Base-by-base conservation (phyloP, 2,888 invertebrate species). In the Erynnis tages region DNA sequence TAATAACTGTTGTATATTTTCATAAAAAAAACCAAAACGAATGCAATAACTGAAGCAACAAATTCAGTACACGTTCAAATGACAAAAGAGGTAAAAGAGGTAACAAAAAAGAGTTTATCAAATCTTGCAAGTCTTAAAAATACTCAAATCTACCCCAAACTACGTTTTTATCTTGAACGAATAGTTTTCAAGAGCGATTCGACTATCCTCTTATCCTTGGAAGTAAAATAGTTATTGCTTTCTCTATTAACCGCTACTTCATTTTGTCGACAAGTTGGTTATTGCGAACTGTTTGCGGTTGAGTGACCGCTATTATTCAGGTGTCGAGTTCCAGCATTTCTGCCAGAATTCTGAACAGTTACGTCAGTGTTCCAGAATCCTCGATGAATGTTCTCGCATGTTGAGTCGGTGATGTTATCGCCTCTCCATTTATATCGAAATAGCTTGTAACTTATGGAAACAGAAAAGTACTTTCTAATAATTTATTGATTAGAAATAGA, bases 211-310 rank as follows among this genome's bases (percentile, higher is more conserved):
- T 34, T 23, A 11, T n/a, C 25, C 13, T 41, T 41, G 27, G 41
- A 34, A 49, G 34, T 40, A 43, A 50, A 43, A 50, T 50, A 50
- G 41, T 50, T 41, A 41, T 50, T 50, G 27, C 11, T 50, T 34
- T 17, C 34, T 41, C 25, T 43, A 50, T 50, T 50, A 50, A 27
- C 2, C 30, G 27, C 10, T 11, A 8, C 34, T 19, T 50, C 43
- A 43, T 43, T 50, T 50, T 50, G 49, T 43, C 34, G 19, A 50
- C 17, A 50, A 50, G 49, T 43, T 41, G 27, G 25, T 35, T 50
- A 50, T 43, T 50, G 41, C 40, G 40, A 38, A 4, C 23, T 13
- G 47, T 34, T 41, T 41, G 41, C n/a, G n/a, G n/a, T n/a, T 32
- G 48, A 48, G 34, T 50, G 43, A 43, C 49, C 49, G 49, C 34